Conservation (phyloP, 2,113 vertebrate species). For the Steatornis caripensis region DNA sequence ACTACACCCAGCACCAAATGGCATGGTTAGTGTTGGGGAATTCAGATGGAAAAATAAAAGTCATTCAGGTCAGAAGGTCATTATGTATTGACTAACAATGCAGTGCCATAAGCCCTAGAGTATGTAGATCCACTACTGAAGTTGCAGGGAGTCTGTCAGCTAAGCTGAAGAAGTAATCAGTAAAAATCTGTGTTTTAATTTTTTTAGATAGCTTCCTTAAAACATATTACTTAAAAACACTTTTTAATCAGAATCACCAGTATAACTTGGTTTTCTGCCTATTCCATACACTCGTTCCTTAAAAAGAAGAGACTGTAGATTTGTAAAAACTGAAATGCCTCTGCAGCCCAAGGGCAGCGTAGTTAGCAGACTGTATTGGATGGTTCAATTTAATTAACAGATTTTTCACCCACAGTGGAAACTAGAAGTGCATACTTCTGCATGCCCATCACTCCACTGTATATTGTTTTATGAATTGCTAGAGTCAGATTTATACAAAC, state of each 20-base stretch:
- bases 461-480: neutral
- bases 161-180: neutral
- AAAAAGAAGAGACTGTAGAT: neutral
- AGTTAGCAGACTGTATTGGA: neutral
- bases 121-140: neutral
- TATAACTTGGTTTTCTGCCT: neutral
- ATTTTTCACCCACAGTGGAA: neutral
- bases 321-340: neutral
- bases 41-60: neutral
- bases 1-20: neutral
- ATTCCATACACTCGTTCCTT: neutral
- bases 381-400: neutral
- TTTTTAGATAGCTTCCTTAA: neutral
- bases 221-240: neutral
- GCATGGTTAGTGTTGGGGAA: neutral
- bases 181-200: neutral
- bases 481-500: neutral
- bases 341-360: neutral
- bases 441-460: neutral
- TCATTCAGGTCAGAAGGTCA: neutral
- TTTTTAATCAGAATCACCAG: neutral
- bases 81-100: neutral
- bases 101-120: neutral
- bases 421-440: neutral
- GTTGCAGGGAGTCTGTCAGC: neutral